A percentile compares a stretch with the other conserved stretches of the same genome.
Conservation (phyloP, 2,888 invertebrate genomes). For the Tetanocera ferruginea region DNA sequence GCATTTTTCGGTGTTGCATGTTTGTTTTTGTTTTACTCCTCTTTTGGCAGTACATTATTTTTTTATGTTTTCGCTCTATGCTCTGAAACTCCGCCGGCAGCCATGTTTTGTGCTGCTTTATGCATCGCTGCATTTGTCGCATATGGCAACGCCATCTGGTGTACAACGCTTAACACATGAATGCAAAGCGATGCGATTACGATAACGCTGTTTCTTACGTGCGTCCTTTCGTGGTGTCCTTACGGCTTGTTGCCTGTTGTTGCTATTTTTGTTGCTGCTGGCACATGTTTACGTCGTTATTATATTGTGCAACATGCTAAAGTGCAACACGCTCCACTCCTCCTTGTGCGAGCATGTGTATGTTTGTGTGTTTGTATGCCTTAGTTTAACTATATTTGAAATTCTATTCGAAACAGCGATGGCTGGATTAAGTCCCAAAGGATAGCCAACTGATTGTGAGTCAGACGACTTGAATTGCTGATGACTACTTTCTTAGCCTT, state of each 20-base stretch:
- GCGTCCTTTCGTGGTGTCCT: slow-evolving; percentile 3
- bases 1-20: background rate
- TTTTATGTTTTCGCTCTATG: background rate
- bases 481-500: background rate
- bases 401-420: background rate
- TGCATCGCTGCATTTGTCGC: slow-evolving; percentile 24
- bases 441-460: slow-evolving; percentile 22
- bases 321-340: slow-evolving; percentile 1
- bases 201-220: background rate
- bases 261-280: slow-evolving; percentile 3
- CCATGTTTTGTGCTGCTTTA: slow-evolving; percentile 21
- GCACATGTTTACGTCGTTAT: slow-evolving; percentile 18
- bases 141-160: slow-evolving; percentile 19
- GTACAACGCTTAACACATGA: slow-evolving; percentile 27
- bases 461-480: slow-evolving; percentile 2
- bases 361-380: background rate
- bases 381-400: background rate
- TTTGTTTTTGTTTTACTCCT: background rate
- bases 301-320: slow-evolving; percentile 1
- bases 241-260: background rate
- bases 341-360: background rate
- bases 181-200: slow-evolving; percentile 9
- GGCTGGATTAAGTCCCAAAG: slow-evolving; percentile 10
- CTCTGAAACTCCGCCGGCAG: background rate
- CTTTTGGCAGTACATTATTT: background rate